Evolutionary conservation across 2,888 invertebrate species (phyloP), one percentile per base, ranked within the genome.

Genomic region (Temnothorax ravouxi): DNA sequence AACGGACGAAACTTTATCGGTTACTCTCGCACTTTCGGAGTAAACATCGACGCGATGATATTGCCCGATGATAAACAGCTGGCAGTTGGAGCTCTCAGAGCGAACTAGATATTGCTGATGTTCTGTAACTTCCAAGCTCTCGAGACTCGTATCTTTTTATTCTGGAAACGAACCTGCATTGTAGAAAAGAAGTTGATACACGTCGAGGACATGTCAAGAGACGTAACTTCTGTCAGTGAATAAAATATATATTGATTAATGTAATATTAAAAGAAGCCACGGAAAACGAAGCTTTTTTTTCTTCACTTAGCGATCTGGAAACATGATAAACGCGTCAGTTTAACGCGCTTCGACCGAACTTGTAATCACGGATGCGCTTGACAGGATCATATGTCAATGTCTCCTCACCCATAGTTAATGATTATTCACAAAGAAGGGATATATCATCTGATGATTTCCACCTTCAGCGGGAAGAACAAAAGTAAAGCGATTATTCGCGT

Each of bases 1-100:
- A 89, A 89, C 84, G 86, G 84, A 87, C 84, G 81, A 90, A 90
- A 90, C 87, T 90, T 90, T 84, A 88, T 90, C 88, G 85, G 86
- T 86, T 88, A 85, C 84, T 77, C 84, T 80, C 79, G 71, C 85
- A 84, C 82, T 80, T 82, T 79, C 71, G 71, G 84, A 85, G 87
- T 64, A 85, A 88, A 85, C 86, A 83, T 84, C 84, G 77, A 83
- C 76, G 86, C 81, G 87, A 89, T 88, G 89, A 88, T 88, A 88
- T 88, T 83, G 76, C 80, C 25, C 74, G 80, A 83, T 89, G 88
- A 89, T 88, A 89, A 89, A 89, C 89, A 85, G 64, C 69, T 67
- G 50, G 76, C 38, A 75, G 79, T 82, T 86, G 54, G 52, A 71
- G 71, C 66, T 77, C 82, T 71, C 71, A 59, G 29, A 11, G 56